phyloP scores from a whole-genome alignment of 2,888 invertebrate species.

The Laothoe populi region DNA sequence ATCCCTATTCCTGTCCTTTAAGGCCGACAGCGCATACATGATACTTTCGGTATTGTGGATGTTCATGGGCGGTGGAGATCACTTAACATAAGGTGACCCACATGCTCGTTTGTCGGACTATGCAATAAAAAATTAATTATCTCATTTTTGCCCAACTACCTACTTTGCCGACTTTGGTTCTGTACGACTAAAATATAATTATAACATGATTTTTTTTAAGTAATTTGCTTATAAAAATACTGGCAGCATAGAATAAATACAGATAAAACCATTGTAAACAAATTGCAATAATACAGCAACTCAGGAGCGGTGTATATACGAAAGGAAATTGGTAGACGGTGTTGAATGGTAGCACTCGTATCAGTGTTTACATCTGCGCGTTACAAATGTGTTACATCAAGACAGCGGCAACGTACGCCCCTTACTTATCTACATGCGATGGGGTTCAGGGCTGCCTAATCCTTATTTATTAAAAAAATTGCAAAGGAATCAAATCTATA shows the following conservation, averaged over 20 bases:
- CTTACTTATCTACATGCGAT: conserved; percentile 63
- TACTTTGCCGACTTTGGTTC: no score
- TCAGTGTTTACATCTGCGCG: conserved; percentile 76
- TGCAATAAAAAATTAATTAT: no score
- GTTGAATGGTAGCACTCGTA: conserved; percentile 61
- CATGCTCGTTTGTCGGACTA: no score
- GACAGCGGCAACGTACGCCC: conserved; percentile 63
- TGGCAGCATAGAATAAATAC: not conserved
- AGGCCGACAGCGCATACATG: no score
- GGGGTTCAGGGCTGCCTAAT: conserved; percentile 54
- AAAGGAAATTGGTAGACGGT: conserved; percentile 63
- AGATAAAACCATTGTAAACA: conserved; percentile 36
- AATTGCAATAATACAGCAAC: conserved; percentile 48
- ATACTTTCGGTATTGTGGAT: no score
- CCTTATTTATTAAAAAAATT: conserved; percentile 4
- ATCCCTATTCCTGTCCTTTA: no score
- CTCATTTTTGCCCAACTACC: no score
- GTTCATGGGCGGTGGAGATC: no score
- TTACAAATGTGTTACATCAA: conserved; percentile 82
- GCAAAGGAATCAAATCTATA: not conserved
- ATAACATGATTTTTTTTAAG: no score
- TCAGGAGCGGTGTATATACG: conserved; percentile 36
- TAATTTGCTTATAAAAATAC: no score
- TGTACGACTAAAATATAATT: no score
- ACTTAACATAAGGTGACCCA: no score